phyloP scores from a whole-genome alignment of 2,113 vertebrate species.

The Cacatua alba region DNA sequence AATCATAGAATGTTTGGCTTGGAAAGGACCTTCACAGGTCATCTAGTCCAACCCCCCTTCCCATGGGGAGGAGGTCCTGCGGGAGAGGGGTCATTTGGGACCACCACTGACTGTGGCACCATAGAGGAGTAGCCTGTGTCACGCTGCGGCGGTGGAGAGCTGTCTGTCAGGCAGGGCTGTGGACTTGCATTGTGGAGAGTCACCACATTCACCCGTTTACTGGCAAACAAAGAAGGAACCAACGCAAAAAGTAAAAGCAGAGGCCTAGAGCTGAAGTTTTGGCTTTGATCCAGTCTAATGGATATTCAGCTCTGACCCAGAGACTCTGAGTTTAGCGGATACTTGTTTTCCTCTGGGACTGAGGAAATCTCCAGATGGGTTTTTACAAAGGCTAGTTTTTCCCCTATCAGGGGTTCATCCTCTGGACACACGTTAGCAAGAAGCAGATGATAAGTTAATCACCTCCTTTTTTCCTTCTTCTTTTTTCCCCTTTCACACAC shows the following conservation, averaged over 20 bases:
- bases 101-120: fast-evolving
- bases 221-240: background rate
- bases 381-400: background rate
- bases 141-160: background rate
- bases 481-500: background rate
- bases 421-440: background rate
- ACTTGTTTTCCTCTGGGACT: background rate
- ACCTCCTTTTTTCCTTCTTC: background rate
- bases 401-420: background rate
- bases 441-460: constrained; percentile 5
- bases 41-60: background rate
- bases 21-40: background rate
- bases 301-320: background rate
- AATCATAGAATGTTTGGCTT: background rate
- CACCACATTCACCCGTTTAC: background rate
- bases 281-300: constrained; percentile 12
- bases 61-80: background rate
- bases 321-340: constrained; percentile 20
- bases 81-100: background rate
- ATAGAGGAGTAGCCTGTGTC: background rate
- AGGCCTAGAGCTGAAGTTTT: background rate
- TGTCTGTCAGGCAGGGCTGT: background rate
- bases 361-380: constrained; percentile 30
- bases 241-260: background rate
- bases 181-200: background rate